Evolutionary conservation across 1,140 invertebrate species (phyloP), one percentile per base, ranked within the genome.

Genomic region (Zaprionus gabonicus): DNA sequence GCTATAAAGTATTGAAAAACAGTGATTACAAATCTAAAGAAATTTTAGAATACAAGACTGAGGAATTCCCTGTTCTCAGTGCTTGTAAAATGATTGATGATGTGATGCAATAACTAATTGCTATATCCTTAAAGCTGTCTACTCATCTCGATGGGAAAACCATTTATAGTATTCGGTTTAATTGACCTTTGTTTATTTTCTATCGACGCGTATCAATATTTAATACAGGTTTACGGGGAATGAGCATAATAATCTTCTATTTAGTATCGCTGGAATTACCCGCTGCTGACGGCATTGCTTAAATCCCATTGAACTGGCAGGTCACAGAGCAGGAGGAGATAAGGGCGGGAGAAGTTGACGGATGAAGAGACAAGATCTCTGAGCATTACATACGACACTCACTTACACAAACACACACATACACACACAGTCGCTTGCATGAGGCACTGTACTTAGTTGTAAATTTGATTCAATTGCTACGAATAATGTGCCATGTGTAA

Each of bases 381-480:
- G 46, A 51, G n/a, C 7, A 7, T 51, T 51, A 23, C 46, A 51
- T 41, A n/a, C 38, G 13, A n/a, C 38, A 41, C 38, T 15, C 46
- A 51, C 46, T 17, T 3, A 17, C 9, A 4, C 23, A 20, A 20
- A 9, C 17, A 17, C 23, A 55, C 27, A 36, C 38, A 68, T n/a
- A 65, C 7, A 6, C 28, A 49, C 31, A 7, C 28, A n/a, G 13
- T 41, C 38, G 23, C 44, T 12, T 15, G 17, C 20, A n/a, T 44
- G 12, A 31, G 27, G 10, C 49, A 63, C 10, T 27, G 51, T 62
- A 53, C 41, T 70, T 23, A 71, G 59, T 36, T 75, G 73, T 76
- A 76, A 64, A 76, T 71, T 76, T 76, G 34, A 71, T 71, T 71
- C 36, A 76, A 76, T 58, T 57, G 55, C 44, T 49, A 23, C 68